Conservation (phyloP, 2,888 invertebrate genomes). For the Agrotis puta region DNA sequence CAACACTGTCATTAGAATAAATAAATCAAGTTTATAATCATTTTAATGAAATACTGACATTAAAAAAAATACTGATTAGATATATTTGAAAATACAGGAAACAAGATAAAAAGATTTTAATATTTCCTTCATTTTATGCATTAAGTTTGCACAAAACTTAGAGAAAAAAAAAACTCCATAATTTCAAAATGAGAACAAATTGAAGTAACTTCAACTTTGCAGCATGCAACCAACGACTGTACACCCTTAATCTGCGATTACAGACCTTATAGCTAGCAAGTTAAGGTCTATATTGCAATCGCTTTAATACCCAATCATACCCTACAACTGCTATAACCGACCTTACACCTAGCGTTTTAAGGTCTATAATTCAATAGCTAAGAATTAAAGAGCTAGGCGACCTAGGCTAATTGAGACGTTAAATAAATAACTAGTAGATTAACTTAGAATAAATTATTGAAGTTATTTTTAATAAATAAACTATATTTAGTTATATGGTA, state of each 20-base stretch:
- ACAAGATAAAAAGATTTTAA: background rate
- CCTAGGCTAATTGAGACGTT: constrained; percentile 24
- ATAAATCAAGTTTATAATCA: no score
- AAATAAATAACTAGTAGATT: constrained; percentile 10
- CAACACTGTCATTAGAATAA: no score
- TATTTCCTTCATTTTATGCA: constrained; percentile 9
- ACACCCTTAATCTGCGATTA: background rate
- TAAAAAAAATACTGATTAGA: background rate
- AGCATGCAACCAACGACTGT: background rate
- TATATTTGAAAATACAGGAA: background rate
- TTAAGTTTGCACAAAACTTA: background rate
- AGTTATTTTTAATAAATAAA: constrained; percentile 6
- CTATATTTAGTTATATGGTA: no score
- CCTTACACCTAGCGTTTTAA: fast-evolving
- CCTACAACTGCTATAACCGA: background rate
- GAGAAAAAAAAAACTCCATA: background rate
- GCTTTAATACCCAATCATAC: background rate
- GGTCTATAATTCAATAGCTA: background rate
- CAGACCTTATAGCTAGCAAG: fast-evolving
- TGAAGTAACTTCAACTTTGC: constrained; percentile 1
- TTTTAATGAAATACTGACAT: no score
- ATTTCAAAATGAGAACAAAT: constrained; percentile 17
- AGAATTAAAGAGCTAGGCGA: constrained; percentile 10
- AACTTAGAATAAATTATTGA: constrained; percentile 15
- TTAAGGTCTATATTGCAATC: background rate